Evolutionary conservation across 2,888 invertebrate genomes (phyloP).

Genomic region (Notodonta ziczac): DNA sequence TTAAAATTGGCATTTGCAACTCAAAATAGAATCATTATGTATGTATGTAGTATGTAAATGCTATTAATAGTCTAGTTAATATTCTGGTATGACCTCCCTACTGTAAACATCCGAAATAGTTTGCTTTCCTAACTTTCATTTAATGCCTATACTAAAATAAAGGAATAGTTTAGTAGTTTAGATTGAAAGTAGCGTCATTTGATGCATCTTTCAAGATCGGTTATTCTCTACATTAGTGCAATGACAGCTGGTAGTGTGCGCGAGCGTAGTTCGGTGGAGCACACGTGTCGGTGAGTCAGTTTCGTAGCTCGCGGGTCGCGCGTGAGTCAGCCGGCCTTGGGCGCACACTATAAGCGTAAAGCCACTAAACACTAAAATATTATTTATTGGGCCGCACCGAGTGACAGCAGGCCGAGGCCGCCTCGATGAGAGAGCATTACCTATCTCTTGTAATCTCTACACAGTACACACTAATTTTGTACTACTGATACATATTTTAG

Average conservation of each 20-base stretch:
- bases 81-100: background rate
- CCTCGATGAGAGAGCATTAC: constrained; percentile 44
- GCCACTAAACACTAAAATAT: constrained; percentile 69
- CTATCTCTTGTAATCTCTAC: constrained; percentile 28
- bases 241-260: constrained; percentile 47
- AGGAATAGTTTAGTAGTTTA: background rate
- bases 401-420: constrained; percentile 62
- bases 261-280: constrained; percentile 35
- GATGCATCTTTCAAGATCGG: background rate
- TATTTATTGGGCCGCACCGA: constrained; percentile 67
- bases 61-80: too few relatives aligned
- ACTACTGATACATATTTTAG: background rate
- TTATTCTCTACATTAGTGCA: constrained; percentile 29
- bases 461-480: constrained; percentile 4
- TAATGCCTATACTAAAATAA: background rate
- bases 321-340: constrained; percentile 80
- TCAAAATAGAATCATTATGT: too few relatives aligned
- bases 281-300: constrained; percentile 62
- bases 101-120: background rate
- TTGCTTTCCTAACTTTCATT: background rate
- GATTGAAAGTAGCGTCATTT: background rate
- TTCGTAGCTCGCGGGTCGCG: constrained; percentile 60
- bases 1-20: too few relatives aligned
- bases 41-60: too few relatives aligned
- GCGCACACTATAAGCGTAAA: constrained; percentile 57